phyloP scores from a whole-genome alignment of 1,140 invertebrate species.

The Ptiloglossa arizonensis region DNA sequence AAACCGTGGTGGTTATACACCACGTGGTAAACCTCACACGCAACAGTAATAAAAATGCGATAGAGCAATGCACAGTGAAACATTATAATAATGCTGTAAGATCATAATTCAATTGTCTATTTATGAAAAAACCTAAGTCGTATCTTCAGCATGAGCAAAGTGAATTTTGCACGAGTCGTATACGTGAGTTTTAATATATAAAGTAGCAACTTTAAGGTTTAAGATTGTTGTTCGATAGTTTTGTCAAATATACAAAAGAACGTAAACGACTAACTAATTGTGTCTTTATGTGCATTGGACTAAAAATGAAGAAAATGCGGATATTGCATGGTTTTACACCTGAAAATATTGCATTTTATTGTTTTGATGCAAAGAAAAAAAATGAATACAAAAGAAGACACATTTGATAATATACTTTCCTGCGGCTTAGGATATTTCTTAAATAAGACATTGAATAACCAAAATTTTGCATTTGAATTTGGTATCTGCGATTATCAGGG shows the following conservation, averaged over 20 bases:
- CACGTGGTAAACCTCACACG: constrained; percentile 74
- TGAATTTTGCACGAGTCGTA: background rate
- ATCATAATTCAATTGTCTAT: constrained; percentile 69
- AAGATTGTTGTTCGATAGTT: constrained; percentile 34
- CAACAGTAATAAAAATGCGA: constrained; percentile 68
- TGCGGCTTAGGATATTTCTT: constrained; percentile 68
- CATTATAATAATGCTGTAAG: constrained; percentile 57
- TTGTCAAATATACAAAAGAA: constrained; percentile 19
- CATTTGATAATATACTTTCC: constrained; percentile 22
- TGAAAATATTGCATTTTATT: constrained; percentile 1
- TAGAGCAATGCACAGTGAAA: constrained; percentile 63
- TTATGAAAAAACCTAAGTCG: constrained; percentile 71
- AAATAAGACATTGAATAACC: constrained; percentile 67
- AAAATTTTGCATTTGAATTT: constrained; percentile 70
- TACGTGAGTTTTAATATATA: constrained; percentile 45
- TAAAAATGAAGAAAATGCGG: constrained; percentile 5
- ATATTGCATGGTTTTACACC: constrained; percentile 37
- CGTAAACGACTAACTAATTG: constrained; percentile 22
- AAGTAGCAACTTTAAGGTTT: constrained; percentile 45
- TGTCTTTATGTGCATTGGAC: constrained; percentile 9
- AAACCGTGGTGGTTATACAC: constrained; percentile 71
- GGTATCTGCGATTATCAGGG: constrained; percentile 61
- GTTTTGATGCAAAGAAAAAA: background rate
- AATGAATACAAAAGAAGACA: background rate
- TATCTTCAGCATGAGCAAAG: constrained; percentile 24